phyloP scores from a whole-genome alignment of 2,797 vertebrate genomes.

The Amphiprion clarkii region DNA sequence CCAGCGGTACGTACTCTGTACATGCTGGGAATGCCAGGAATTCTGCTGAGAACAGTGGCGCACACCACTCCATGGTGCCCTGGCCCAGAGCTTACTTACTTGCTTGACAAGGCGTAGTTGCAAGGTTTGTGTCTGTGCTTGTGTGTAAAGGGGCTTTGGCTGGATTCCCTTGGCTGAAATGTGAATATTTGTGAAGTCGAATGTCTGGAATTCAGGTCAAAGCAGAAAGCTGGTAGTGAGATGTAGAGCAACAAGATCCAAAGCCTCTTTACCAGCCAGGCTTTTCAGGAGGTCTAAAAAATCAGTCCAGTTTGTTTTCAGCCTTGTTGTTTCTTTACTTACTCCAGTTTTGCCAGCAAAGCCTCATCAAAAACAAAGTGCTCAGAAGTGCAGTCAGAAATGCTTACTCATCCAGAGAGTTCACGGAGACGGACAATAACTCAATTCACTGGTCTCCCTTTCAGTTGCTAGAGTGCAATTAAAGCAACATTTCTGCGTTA shows the following conservation, averaged over 20 bases:
- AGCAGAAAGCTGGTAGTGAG: conserved; percentile 70
- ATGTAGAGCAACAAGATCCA: conserved; percentile 52
- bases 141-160: conserved; percentile 70
- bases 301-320: conserved; percentile 50
- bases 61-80: conserved; percentile 52
- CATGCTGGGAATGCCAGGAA: conserved; percentile 84
- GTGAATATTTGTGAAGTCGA: conserved; percentile 73
- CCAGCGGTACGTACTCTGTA: conserved; percentile 72
- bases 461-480: conserved; percentile 8
- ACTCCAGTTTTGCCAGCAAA: conserved; percentile 46
- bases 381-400: conserved; percentile 49
- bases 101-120: conserved; percentile 53
- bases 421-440: conserved; percentile 42
- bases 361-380: conserved; percentile 53
- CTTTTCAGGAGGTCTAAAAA: conserved; percentile 63
- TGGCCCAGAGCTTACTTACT: conserved; percentile 52
- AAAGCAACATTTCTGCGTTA: not conserved
- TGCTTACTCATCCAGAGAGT: conserved; percentile 61
- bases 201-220: conserved; percentile 79
- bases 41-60: conserved; percentile 57
- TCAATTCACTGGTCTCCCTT: conserved; percentile 36
- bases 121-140: conserved; percentile 56
- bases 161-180: conserved; percentile 72
- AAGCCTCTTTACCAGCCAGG: conserved; percentile 71
- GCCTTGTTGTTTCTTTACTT: conserved; percentile 55